A percentile compares a stretch with the other conserved stretches of the same genome.
Conservation (phyloP, 2,888 invertebrate genomes). For the Rotaria socialis region DNA sequence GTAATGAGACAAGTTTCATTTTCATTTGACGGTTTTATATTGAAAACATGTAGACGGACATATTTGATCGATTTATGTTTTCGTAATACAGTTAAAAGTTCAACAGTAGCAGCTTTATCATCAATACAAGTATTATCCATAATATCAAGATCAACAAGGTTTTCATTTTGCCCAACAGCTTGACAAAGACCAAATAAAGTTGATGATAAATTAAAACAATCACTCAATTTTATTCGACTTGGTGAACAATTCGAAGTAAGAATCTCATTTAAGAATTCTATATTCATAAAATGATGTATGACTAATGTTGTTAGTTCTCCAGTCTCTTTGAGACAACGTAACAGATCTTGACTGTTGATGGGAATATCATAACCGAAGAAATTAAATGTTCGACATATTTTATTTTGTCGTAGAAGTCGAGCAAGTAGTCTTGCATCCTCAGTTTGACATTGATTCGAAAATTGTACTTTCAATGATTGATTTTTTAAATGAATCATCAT, state of each 20-base stretch:
- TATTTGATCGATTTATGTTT: neutral
- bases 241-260: neutral
- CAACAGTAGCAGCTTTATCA: neutral
- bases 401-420: neutral
- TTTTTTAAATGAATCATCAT: neutral
- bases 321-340: neutral
- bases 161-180: neutral
- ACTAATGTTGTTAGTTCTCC: constrained; percentile 1
- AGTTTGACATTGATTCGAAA: neutral
- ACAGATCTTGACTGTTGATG: neutral
- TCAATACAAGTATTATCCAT: neutral
- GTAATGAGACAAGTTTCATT: neutral
- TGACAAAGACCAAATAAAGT: neutral
- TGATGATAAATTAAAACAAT: neutral
- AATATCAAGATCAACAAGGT: neutral
- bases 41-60: constrained; percentile 7
- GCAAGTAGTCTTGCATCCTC: neutral
- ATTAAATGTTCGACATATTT: constrained; percentile 12
- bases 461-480: neutral
- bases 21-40: neutral
- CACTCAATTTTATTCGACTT: neutral
- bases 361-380: neutral
- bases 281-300: neutral
- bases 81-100: neutral
- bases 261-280: neutral